A percentile compares a stretch with the other conserved stretches of the same genome.
Conservation (phyloP, 2,888 invertebrate species). For the Augochlorella aurata region DNA sequence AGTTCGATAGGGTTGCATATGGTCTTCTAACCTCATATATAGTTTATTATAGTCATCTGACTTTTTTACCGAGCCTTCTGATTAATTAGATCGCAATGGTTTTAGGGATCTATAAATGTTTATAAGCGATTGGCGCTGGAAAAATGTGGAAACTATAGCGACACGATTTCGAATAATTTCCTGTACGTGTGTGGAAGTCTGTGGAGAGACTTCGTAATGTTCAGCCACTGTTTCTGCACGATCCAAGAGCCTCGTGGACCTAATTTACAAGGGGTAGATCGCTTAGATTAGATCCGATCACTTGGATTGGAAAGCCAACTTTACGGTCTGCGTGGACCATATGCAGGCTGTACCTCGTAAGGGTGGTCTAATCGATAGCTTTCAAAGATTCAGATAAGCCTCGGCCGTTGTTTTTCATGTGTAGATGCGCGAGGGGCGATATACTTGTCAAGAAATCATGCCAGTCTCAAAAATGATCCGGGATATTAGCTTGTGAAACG, state of each 20-base stretch:
- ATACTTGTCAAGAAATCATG: background rate
- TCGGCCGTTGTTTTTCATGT: background rate
- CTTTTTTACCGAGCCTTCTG: background rate
- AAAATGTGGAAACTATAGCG: background rate
- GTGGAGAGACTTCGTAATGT: constrained; percentile 68
- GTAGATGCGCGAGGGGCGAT: background rate
- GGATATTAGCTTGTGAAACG: background rate
- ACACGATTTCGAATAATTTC: background rate
- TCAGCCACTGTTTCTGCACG: constrained; percentile 76
- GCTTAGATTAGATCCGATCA: constrained; percentile 70
- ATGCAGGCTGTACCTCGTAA: constrained; percentile 70
- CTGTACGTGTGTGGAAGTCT: constrained; percentile 22
- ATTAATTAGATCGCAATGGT: no score
- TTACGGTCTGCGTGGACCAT: constrained; percentile 70
- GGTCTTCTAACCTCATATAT: no score
- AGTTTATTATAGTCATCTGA: background rate
- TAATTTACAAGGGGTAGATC: constrained; percentile 74
- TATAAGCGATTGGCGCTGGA: background rate
- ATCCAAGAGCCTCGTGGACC: constrained; percentile 63
- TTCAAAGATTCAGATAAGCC: constrained; percentile 33
- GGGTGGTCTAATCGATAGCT: constrained; percentile 53
- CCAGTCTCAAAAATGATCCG: background rate
- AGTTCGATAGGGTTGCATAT: background rate
- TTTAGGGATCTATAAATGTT: background rate
- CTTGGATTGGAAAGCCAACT: constrained; percentile 51